Conservation (phyloP, 2,888 invertebrate genomes). For the Hypselothyrea guttata region DNA sequence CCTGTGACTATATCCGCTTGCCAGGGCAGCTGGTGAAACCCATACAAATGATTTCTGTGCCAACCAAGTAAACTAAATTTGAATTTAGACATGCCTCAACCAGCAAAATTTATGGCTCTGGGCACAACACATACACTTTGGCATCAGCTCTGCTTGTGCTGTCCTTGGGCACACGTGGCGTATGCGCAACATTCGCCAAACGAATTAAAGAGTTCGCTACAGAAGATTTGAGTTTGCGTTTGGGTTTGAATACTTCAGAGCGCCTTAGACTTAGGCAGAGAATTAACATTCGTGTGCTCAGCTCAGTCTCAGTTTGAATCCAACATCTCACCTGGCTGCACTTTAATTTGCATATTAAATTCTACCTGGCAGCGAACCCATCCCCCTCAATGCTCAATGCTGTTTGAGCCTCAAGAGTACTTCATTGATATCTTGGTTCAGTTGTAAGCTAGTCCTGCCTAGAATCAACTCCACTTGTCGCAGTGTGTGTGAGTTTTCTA, state of each 20-base stretch:
- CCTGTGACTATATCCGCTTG: conserved; percentile 19
- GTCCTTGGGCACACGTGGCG: conserved; percentile 49
- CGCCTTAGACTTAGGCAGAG: conserved; percentile 19
- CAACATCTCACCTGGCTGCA: conserved; percentile 26
- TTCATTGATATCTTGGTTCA: conserved; percentile 20
- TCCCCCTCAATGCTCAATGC: conserved; percentile 1
- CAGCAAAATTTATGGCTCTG: conserved; percentile 58
- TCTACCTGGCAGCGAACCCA: conserved; percentile 25
- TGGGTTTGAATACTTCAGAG: conserved; percentile 19
- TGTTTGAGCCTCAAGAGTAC: conserved; percentile 10
- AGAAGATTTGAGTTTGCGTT: conserved; percentile 19
- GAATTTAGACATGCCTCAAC: conserved; percentile 58
- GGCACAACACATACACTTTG: conserved; percentile 13
- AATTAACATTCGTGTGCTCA: conserved; percentile 17
- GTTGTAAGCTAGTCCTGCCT: conserved; percentile 6
- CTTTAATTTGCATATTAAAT: conserved; percentile 43
- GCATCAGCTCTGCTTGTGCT: background rate
- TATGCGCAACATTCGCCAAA: conserved; percentile 39
- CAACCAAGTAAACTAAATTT: conserved; percentile 52
- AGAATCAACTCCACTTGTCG: conserved; percentile 1
- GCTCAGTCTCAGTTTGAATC: background rate
- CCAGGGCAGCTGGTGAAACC: conserved; percentile 26
- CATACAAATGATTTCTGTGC: conserved; percentile 29
- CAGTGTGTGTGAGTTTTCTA: conserved; percentile 27
- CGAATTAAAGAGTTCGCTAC: conserved; percentile 30